Evolutionary conservation across 2,797 vertebrate species (phyloP), one percentile per base, ranked within the genome.

Genomic region (Aratinga solstitialis): DNA sequence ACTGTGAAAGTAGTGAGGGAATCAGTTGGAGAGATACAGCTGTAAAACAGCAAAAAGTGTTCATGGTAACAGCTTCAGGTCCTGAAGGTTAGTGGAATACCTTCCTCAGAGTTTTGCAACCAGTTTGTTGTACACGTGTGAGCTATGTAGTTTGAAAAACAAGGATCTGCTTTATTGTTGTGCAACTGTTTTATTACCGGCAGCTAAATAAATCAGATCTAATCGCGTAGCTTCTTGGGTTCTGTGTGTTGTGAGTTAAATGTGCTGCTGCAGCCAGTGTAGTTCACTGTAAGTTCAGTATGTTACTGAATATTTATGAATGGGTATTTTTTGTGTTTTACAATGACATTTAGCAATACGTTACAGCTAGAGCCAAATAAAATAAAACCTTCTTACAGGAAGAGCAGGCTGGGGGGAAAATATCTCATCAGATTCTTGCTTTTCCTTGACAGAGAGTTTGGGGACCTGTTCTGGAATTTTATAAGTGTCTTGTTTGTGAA

Each of bases 221-320:
- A 77, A 42, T 66, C 45, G 30, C 53, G 30, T 43, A 38, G 38
- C 81, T 94, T 94, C 51, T 84, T 80, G 68, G 61, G 40, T 89
- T 77, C 78, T 77, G 65, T 58, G 75, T 82, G 34, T 66, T 68
- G 84, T 62, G 93, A 96, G 95, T 96, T 96, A 96, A 95, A 95
- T 80, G 68, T 84, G 42, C 62, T 89, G 86, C 68, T 83, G 24
- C 65, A 94, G 90, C 67, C 87, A 93, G 62, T 54, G 78, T 66
- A 94, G 91, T 96, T 97, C 96, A 94, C 30, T 85, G 12, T 72
- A 95, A 97, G 96, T 97, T 96, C 95, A 96, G 69, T 93, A 83
- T 94, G 92, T 95, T 95, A 89, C 94, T 95, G 92, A 97, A 96
- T 96, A 95, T 96, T 96, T 96, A 95, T 95, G 95, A 97, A 96